phyloP scores from a whole-genome alignment of 53 echinoderm and acorn worm genomes.

The Antedon mediterranea region DNA sequence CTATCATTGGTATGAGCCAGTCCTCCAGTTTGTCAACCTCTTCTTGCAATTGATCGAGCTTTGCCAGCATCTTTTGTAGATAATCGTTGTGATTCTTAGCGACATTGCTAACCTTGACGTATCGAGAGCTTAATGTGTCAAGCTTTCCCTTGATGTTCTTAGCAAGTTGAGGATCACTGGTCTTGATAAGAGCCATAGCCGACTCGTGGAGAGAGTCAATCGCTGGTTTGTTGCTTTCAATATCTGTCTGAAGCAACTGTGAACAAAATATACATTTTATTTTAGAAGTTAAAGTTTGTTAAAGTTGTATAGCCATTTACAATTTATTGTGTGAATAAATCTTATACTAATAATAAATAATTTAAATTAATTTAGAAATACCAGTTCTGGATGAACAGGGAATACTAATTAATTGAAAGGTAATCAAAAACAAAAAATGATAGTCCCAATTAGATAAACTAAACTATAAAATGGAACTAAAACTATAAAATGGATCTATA shows the following conservation, averaged over 20 bases:
- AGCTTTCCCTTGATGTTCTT: conserved; percentile 46
- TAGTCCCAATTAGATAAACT: too few relatives aligned
- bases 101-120: conserved; percentile 44
- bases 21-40: conserved; percentile 86
- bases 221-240: conserved; percentile 77
- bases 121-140: conserved; percentile 74
- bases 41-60: conserved; percentile 66
- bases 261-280: not conserved
- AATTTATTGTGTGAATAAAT: too few relatives aligned
- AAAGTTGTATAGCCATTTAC: too few relatives aligned
- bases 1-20: conserved; percentile 87
- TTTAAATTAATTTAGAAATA: too few relatives aligned
- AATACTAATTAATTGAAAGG: too few relatives aligned
- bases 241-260: conserved; percentile 89
- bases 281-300: too few relatives aligned
- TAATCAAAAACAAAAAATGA: too few relatives aligned
- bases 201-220: conserved; percentile 81
- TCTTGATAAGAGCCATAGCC: conserved; percentile 54
- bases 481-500: too few relatives aligned
- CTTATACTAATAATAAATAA: too few relatives aligned
- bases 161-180: conserved; percentile 74
- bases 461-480: too few relatives aligned
- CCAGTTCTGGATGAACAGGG: too few relatives aligned
- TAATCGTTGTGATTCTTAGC: conserved; percentile 69
- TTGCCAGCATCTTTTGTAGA: conserved; percentile 58